Evolutionary conservation across 1,140 invertebrate genomes (phyloP).

Genomic region (Aphis gossypii): DNA sequence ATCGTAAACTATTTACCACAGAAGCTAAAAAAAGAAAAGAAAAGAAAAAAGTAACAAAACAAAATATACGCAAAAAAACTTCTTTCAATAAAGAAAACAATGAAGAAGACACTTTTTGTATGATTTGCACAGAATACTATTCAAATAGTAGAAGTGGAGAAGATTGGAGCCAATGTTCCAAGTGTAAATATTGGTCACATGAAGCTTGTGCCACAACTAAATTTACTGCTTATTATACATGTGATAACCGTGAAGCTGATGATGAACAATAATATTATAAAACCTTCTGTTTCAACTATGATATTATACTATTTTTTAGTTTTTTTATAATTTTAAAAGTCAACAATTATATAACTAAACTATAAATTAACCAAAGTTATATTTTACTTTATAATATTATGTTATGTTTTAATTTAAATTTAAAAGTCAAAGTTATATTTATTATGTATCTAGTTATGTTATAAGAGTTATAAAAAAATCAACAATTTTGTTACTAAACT

Average conservation of each 20-base stretch:
- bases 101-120: neutral
- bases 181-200: neutral
- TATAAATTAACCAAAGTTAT: too few species aligned
- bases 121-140: neutral
- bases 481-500: too few species aligned
- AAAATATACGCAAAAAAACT: neutral
- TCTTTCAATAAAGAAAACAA: neutral
- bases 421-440: too few species aligned
- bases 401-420: too few species aligned
- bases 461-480: too few species aligned
- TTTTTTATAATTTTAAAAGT: too few species aligned
- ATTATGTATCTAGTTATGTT: too few species aligned
- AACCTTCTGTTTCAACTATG: neutral
- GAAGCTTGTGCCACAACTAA: slow-evolving; percentile 5
- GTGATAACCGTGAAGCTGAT: neutral
- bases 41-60: neutral
- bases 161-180: neutral
- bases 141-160: slow-evolving; percentile 23
- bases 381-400: too few species aligned
- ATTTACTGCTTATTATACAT: neutral
- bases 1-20: too few species aligned
- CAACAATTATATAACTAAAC: too few species aligned
- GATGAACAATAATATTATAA: neutral
- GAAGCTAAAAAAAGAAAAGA: too few species aligned
- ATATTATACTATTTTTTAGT: too few species aligned